Base-by-base conservation (phyloP, 2,797 vertebrate species). In the Mus spretus region DNA sequence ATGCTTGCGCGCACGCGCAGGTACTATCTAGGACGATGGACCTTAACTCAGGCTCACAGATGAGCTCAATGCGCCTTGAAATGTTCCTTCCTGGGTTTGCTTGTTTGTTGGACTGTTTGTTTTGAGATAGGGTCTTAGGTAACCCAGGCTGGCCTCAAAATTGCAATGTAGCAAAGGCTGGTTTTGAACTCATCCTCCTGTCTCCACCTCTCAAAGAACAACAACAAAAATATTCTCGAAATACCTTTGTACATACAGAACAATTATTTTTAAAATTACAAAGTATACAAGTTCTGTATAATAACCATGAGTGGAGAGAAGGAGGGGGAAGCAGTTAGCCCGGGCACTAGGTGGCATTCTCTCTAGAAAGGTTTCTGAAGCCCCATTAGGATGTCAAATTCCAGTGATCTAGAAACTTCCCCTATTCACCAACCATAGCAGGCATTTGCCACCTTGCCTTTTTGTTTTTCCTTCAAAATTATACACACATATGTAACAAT, bases 321-420 rank as follows among this genome's bases (percentile, higher is more conserved):
- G 55, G 53, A 79, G 79, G 55, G 55, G 12, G 6, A 7, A 13
- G 89, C 81, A 40, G 70, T 22, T 75, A 34, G 63, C 75, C 91
- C 11, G 2, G 37, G 74, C 37, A 92, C 26, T 20, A 77, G 31
- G 20, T 81, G 53, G 94, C 22, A 53, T 10, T 65, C 75, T 84
- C 28, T 88, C 59, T 92, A 70, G 47, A 89, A 93, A 93, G 67
- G 53, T 81, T 63, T 78, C 31, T 81, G 77, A 77, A 82, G 28
- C 28, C 31, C 67, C 2, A 7, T 17, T 74, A 84, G 53, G 84
- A 96, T 78, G 55, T 59, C 75, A 95, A 92, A 96, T 89, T 88
- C 80, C 31, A 79, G 50, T 78, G 55, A 96, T 75, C 70, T 86
- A 67, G 70, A 88, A 90, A 92, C 55, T 50, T 94, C 50, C 44